These are phyloP conservation scores for Sussaba pulchella DNA, from an alignment of 2,888 invertebrate genomes.

Conservation along the genomic window DNA sequence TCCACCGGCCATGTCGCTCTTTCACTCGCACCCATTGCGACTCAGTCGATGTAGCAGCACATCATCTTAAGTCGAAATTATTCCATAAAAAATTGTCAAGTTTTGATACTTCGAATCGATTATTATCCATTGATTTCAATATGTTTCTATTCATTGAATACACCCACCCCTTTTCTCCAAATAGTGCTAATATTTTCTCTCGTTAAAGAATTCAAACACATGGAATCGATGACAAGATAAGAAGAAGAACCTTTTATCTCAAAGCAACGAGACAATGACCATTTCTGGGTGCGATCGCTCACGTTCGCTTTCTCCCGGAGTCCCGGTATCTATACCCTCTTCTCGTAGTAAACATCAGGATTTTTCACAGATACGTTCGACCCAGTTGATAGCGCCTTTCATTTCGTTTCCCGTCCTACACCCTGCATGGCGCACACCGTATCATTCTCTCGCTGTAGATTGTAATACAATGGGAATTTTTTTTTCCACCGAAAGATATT, in stretches of 20 bases:
- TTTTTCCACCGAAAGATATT: no score
- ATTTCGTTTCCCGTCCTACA: slow-evolving; percentile 37
- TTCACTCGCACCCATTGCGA: no score
- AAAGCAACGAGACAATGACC: background rate
- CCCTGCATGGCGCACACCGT: background rate
- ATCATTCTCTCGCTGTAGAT: background rate
- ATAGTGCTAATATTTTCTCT: background rate
- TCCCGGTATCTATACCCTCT: background rate
- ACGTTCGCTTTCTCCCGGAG: slow-evolving; percentile 37
- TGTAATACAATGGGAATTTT: background rate
- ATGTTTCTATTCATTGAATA: no score
- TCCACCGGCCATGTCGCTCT: no score
- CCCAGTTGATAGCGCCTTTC: slow-evolving; percentile 56
- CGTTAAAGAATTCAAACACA: background rate
- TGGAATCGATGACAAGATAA: background rate
- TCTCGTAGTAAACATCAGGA: slow-evolving; percentile 40
- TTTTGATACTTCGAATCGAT: background rate
- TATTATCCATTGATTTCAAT: background rate
- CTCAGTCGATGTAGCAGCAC: no score
- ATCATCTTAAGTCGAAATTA: slow-evolving; percentile 40
- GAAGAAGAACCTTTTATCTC: background rate
- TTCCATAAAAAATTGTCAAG: background rate
- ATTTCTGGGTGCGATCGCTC: slow-evolving; percentile 7
- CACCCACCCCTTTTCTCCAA: no score
- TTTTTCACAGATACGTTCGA: slow-evolving; percentile 61